phyloP scores from a whole-genome alignment of 1,140 invertebrate genomes.

The Drosophila lini region DNA sequence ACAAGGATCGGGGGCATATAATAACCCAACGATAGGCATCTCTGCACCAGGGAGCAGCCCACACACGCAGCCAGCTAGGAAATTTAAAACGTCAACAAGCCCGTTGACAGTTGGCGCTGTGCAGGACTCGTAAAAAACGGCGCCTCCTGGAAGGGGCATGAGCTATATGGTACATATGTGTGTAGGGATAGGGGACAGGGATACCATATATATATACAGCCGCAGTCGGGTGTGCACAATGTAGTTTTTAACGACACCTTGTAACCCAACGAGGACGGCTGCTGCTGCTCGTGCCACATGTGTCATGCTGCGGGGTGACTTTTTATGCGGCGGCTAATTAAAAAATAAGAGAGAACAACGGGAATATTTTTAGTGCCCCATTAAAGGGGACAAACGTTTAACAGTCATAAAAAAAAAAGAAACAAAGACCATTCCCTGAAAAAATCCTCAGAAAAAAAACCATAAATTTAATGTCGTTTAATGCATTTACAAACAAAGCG shows the following conservation, averaged over 20 bases:
- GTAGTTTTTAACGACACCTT: conserved; percentile 72
- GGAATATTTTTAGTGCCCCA: conserved; percentile 49
- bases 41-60: conserved; percentile 12
- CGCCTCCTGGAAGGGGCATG: conserved; percentile 18
- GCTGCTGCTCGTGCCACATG: conserved; percentile 65
- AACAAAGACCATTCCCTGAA: neutral
- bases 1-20: conserved; percentile 11
- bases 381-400: conserved; percentile 62
- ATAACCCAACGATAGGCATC: conserved; percentile 35
- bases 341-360: conserved; percentile 56
- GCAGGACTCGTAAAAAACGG: conserved; percentile 65
- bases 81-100: conserved; percentile 59
- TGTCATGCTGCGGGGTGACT: conserved; percentile 63
- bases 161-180: neutral
- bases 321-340: conserved; percentile 78
- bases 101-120: conserved; percentile 70
- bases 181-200: conserved; percentile 13
- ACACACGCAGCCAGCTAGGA: conserved; percentile 39
- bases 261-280: conserved; percentile 43
- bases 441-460: conserved; percentile 6
- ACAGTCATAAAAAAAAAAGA: conserved; percentile 56
- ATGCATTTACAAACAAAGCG: conserved; percentile 54
- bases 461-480: conserved; percentile 65
- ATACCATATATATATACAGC: conserved; percentile 4
- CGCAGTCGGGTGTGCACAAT: conserved; percentile 45